Base-by-base conservation (phyloP, 2,888 invertebrate genomes). In the Thymelicus sylvestris region DNA sequence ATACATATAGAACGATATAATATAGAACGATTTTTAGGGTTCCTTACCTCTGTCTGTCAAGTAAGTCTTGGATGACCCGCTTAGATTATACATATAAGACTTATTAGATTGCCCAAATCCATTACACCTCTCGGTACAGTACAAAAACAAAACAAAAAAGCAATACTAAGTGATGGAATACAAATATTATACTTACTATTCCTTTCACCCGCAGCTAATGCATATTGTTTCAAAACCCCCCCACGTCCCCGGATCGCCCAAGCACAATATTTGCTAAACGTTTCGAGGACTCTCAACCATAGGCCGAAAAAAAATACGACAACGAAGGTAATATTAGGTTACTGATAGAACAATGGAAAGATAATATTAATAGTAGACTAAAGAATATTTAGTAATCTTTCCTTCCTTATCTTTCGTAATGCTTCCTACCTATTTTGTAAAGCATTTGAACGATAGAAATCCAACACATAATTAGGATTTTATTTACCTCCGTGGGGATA, bases 261-360 rank as follows among this genome's bases (percentile, higher is more conserved):
- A 75, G 71, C 73, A 74, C 72, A 75, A 77, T 75, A 76, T 77
- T 77, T 77, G 71, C 60, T 75, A 41, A 41, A 41, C 15, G 41
- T 41, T 60, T 41, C 41, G 41, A 41, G 41, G 60, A 19, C 60
- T 60, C 60, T 60, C 60, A 60, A 10, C 8, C 31, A 19, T 0
- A n/a, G 31, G 24, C 31, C 38, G n/a, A 59, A 39, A 59, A 38
- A 59, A 59, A 39, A 59, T 39, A 59, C 59, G 57, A n/a, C 59
- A 59, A 39, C 39, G n/a, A n/a, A n/a, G 39, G 55, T 39, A 59
- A 59, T 59, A 59, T 59, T 39, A 57, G 13, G 12, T 57, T 57
- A 57, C 24, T 57, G 10, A 12, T 2, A 31, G n/a, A 13, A 57
- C 31, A 31, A 57, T 57, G 57, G 50, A 52, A 52, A 19, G 15